Evolutionary conservation across 2,888 invertebrate species (phyloP).

Genomic region (Phaonia tiefii): DNA sequence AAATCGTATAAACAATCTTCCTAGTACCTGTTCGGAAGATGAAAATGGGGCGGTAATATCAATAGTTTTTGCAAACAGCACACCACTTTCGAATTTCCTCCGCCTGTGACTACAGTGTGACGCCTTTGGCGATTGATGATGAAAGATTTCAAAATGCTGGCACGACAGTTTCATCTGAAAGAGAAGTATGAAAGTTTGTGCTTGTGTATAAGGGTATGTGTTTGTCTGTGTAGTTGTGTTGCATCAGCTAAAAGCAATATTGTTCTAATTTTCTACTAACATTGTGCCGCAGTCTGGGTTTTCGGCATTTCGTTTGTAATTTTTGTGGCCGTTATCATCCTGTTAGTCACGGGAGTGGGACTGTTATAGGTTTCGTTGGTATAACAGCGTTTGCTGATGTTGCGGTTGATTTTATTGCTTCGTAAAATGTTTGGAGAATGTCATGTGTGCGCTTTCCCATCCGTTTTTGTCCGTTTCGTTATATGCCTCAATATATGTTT

Average conservation of each 20-base stretch:
- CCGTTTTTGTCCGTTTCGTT: not conserved
- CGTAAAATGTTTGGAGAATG: slow-evolving; percentile 23
- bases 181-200: slow-evolving; percentile 18
- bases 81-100: too few species aligned
- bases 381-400: slow-evolving; percentile 63
- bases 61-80: too few species aligned
- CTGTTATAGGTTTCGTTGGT: slow-evolving; percentile 22
- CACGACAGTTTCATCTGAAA: too few species aligned
- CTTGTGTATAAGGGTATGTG: slow-evolving; percentile 31
- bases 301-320: slow-evolving; percentile 37
- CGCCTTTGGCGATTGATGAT: too few species aligned
- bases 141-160: too few species aligned
- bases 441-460: not conserved
- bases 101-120: too few species aligned
- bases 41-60: too few species aligned
- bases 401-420: slow-evolving; percentile 66
- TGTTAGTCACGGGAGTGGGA: not conserved
- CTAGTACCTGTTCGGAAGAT: too few species aligned
- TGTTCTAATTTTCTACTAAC: slow-evolving; percentile 64
- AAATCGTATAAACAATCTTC: too few species aligned
- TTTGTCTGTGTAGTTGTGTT: slow-evolving; percentile 45
- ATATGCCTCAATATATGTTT: slow-evolving; percentile 60
- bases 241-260: slow-evolving; percentile 63
- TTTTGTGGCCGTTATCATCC: slow-evolving; percentile 48
- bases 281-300: slow-evolving; percentile 38